phyloP scores from a whole-genome alignment of 1,140 invertebrate species.

The Brachionus rubens region DNA sequence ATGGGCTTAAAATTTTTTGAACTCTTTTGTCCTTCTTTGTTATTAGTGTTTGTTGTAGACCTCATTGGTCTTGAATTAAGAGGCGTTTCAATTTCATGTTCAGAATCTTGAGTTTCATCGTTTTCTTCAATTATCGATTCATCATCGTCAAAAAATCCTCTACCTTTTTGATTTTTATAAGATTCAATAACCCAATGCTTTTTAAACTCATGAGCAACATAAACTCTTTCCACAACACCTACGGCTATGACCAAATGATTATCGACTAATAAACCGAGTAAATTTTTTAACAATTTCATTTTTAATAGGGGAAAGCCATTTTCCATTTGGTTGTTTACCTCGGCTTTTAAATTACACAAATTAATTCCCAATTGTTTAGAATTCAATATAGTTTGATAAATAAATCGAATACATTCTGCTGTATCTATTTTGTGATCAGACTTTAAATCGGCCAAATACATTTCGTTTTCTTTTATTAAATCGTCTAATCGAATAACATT shows the following conservation, averaged over 20 bases:
- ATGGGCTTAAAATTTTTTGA: conserved; percentile 39
- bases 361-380: conserved; percentile 22
- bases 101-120: neutral
- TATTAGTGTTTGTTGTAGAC: neutral
- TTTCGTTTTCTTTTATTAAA: conserved; percentile 27
- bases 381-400: conserved; percentile 17
- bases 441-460: neutral
- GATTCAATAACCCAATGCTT: conserved; percentile 45
- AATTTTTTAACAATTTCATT: neutral
- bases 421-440: neutral
- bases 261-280: neutral
- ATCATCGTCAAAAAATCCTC: conserved; percentile 6
- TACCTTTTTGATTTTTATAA: neutral
- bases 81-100: neutral
- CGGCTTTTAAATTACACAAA: conserved; percentile 11
- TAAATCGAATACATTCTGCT: neutral
- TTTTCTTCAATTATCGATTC: neutral
- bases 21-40: neutral
- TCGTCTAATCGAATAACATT: neutral
- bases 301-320: neutral
- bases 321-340: neutral
- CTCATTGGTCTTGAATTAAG: too few relatives aligned
- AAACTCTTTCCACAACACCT: conserved; percentile 22
- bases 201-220: conserved; percentile 41
- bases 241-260: conserved; percentile 4